phyloP scores from a whole-genome alignment of 2,113 vertebrate genomes.

The Nanger granti region DNA sequence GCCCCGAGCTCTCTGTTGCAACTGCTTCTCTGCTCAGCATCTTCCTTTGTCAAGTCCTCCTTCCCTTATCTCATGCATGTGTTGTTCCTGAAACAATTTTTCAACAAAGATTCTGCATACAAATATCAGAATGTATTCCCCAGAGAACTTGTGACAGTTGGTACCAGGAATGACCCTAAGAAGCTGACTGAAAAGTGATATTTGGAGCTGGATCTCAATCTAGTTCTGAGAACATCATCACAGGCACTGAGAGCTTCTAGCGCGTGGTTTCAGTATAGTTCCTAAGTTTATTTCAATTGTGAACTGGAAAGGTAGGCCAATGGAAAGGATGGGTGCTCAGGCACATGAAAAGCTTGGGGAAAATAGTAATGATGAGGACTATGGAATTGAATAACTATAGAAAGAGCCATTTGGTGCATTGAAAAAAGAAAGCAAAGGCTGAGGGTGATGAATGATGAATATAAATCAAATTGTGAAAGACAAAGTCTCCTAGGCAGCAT shows the following conservation, averaged over 20 bases:
- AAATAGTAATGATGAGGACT: not conserved
- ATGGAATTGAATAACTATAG: not conserved
- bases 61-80: not conserved
- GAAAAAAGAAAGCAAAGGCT: not conserved
- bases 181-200: not conserved
- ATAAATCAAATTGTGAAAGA: not conserved
- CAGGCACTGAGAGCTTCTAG: not conserved
- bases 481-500: not conserved
- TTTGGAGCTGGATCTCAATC: not conserved
- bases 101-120: not conserved
- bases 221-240: not conserved
- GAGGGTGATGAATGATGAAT: not conserved
- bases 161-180: not conserved
- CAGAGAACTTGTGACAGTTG: not conserved
- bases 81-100: not conserved
- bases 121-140: not conserved
- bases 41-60: not conserved
- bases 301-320: not conserved
- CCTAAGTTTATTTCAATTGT: not conserved
- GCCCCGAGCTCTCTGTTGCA: not conserved
- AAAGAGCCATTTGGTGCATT: not conserved
- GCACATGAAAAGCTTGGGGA: not conserved
- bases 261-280: not conserved
- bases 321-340: not conserved
- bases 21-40: not conserved